Evolutionary conservation across 1,140 invertebrate species (phyloP).

Genomic region (Teleogryllus occipitalis): DNA sequence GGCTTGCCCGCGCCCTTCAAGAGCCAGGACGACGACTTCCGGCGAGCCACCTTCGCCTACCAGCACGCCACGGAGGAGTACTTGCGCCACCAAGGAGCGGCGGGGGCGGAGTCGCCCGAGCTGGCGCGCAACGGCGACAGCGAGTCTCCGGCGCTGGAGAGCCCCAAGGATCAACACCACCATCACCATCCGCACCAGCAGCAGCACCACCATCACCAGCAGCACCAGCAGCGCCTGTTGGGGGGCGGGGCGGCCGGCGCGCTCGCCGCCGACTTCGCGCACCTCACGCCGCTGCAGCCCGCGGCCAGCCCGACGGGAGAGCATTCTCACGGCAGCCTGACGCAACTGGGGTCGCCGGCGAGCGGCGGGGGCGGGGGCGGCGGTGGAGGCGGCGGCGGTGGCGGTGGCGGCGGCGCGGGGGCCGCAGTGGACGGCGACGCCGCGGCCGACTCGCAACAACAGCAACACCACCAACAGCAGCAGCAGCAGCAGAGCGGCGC

Average conservation of each 20-base stretch:
- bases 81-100: background rate
- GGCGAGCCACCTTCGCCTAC: background rate
- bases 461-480: background rate
- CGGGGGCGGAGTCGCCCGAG: background rate
- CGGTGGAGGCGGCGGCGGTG: no score
- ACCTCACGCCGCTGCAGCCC: background rate
- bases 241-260: no score
- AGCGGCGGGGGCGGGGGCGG: no score
- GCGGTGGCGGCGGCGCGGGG: no score
- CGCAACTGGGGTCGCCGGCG: background rate
- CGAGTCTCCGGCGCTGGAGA: background rate
- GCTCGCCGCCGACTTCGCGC: background rate
- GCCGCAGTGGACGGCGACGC: background rate
- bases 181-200: background rate
- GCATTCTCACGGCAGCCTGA: constrained; percentile 2
- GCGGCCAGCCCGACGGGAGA: background rate
- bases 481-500: background rate
- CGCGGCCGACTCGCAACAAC: background rate
- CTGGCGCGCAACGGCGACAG: background rate
- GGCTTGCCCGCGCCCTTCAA: background rate
- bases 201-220: no score
- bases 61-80: background rate
- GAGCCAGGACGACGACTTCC: background rate
- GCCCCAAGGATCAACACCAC: background rate
- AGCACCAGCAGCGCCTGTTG: background rate